A percentile compares a stretch with the other conserved stretches of the same genome.
Evolutionary conservation across 2,113 vertebrate genomes (phyloP).

Genomic region (Microtus richardsoni): DNA sequence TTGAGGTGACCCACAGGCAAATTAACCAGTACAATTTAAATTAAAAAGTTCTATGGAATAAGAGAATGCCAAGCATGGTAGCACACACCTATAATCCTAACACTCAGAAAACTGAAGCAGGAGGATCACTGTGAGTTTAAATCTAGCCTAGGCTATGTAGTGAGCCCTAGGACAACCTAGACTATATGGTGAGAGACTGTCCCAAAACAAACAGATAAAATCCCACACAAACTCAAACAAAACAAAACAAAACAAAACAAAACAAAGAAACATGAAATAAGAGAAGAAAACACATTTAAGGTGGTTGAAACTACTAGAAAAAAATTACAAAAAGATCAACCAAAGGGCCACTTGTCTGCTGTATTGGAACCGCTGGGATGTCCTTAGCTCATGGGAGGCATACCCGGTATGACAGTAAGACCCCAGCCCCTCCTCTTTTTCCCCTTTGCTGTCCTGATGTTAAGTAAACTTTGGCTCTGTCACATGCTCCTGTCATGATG

Average conservation of each 20-base stretch:
- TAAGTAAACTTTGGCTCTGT: background rate
- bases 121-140: background rate
- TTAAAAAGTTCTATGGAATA: background rate
- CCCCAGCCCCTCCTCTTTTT: background rate
- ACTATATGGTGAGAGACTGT: background rate
- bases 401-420: background rate
- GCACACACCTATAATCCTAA: background rate
- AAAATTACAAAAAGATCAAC: background rate
- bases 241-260: background rate
- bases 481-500: background rate
- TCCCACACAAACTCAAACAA: background rate
- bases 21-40: background rate
- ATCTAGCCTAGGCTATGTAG: background rate
- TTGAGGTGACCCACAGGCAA: background rate
- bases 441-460: background rate
- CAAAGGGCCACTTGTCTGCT: background rate
- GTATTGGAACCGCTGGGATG: background rate
- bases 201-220: background rate
- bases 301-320: background rate
- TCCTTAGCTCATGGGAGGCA: background rate
- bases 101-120: background rate
- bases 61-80: background rate
- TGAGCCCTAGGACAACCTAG: background rate
- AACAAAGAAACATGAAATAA: background rate
- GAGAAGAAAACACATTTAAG: background rate